Conservation (phyloP, 1,140 invertebrate species). For the Steinernema feltiae region DNA sequence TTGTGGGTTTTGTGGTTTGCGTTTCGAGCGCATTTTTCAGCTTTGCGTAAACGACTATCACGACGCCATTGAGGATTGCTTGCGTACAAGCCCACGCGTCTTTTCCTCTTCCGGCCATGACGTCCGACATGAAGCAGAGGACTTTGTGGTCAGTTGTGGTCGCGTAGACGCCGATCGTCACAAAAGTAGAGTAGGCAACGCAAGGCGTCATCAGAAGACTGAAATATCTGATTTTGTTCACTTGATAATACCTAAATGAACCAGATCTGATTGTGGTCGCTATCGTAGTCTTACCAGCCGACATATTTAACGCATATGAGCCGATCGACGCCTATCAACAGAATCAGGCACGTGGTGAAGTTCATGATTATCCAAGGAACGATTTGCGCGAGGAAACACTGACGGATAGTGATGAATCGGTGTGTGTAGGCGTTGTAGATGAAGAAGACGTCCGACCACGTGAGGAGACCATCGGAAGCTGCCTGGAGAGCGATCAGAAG, state of each 20-base stretch:
- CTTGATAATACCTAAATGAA: background rate
- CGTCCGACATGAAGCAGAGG: background rate
- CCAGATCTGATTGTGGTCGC: background rate
- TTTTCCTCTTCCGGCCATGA: background rate
- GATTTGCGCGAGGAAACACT: no score
- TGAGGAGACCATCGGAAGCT: no score
- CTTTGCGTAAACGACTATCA: background rate
- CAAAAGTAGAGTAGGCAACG: background rate
- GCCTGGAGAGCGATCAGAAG: no score
- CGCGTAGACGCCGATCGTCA: background rate
- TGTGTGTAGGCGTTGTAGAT: no score
- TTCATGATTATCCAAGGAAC: no score
- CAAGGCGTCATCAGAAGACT: background rate
- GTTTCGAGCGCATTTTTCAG: background rate
- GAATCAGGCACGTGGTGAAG: no score
- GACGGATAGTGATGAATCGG: no score
- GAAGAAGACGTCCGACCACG: no score
- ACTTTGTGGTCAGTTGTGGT: background rate
- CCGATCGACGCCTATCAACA: background rate
- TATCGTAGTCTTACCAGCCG: background rate
- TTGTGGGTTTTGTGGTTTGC: background rate
- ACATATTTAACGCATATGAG: background rate
- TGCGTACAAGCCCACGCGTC: background rate
- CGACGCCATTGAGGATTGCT: background rate
- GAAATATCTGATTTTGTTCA: background rate